Percentiles rank a stretch among this genome's conserved stretches.
Evolutionary conservation across 2,797 vertebrate species (phyloP).

Genomic region (Rhabdomys pumilio): DNA sequence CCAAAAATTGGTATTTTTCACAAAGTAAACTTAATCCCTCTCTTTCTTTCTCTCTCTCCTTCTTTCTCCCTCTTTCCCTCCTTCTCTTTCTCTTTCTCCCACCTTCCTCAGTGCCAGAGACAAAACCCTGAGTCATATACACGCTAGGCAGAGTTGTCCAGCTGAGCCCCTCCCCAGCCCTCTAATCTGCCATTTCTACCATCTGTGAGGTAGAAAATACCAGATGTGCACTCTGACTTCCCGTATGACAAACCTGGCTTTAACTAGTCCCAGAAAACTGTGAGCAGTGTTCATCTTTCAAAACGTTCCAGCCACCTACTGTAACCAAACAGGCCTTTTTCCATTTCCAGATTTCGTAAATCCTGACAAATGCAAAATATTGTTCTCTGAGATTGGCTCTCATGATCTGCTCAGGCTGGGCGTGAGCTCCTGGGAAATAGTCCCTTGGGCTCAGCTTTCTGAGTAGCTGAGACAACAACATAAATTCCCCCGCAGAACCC

Average conservation of each 20-base stretch:
- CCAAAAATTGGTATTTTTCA: neutral
- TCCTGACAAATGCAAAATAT: neutral
- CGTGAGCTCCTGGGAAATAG: neutral
- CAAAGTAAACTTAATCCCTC: neutral
- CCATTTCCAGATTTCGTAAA: conserved; percentile 77
- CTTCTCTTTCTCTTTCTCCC: too few relatives aligned
- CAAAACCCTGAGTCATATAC: neutral
- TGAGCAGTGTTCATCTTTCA: conserved; percentile 6
- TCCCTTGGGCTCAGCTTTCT: neutral
- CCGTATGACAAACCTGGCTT: conserved; percentile 47
- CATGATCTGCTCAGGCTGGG: neutral
- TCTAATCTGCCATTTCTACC: conserved; percentile 1
- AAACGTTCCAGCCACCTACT: conserved; percentile 73
- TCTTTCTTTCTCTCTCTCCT: neutral
- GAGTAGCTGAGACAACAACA: neutral
- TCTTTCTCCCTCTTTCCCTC: too few relatives aligned
- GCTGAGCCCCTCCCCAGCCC: neutral
- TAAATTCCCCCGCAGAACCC: neutral
- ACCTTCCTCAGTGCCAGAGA: neutral
- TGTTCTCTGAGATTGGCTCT: neutral
- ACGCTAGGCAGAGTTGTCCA: neutral
- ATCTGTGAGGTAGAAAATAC: conserved; percentile 41
- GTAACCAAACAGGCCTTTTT: conserved; percentile 82
- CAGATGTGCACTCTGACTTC: conserved; percentile 73
- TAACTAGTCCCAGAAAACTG: conserved; percentile 29